Evolutionary conservation across 2,888 invertebrate species (phyloP), one percentile per base, ranked within the genome.

Genomic region (Cryptus armator): DNA sequence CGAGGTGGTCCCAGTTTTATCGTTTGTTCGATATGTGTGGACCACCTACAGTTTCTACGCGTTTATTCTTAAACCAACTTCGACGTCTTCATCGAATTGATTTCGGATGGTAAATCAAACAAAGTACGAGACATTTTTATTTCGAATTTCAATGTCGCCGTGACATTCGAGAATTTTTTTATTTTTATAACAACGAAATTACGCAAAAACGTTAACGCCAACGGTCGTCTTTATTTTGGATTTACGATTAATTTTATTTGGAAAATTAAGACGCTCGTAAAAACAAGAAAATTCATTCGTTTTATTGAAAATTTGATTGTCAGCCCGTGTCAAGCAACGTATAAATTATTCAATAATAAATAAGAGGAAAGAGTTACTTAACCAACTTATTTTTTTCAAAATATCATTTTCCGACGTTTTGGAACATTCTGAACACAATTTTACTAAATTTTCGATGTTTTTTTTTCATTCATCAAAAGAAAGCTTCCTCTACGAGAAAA

Each of bases 251-350:
- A 24, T 24, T 53, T 68, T 64, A n/a, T n/a, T 19, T 16, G 16
- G 3, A 64, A 70, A 64, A 62, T 70, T 29, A 16, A 70, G 44
- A 44, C 62, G 44, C 76, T 37, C 32, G 12, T 29, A 14, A 70
- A 68, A 12, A 24, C 43, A 66, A 67, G 10, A 44, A 32, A 56
- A 37, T 53, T 76, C 75, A 48, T 48, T 16, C 24, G 29, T 67
- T 72, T 78, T 78, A 67, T 78, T 37, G 72, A 71, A 12, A 37
- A 72, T 72, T 78, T 83, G 74, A 83, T 78, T 44, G 37, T 78
- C 24, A 46, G 46, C 16, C 6, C 9, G 14, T 29, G 2, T 37
- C 14, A n/a, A n/a, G 6, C 37, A 66, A 29, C n/a, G 10, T 0
- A 3, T 67, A 67, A 59, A 68, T 83, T 68, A 72, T 78, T 68